phyloP scores from a whole-genome alignment of 2,113 vertebrate genomes.

The Willisornis vidua region DNA sequence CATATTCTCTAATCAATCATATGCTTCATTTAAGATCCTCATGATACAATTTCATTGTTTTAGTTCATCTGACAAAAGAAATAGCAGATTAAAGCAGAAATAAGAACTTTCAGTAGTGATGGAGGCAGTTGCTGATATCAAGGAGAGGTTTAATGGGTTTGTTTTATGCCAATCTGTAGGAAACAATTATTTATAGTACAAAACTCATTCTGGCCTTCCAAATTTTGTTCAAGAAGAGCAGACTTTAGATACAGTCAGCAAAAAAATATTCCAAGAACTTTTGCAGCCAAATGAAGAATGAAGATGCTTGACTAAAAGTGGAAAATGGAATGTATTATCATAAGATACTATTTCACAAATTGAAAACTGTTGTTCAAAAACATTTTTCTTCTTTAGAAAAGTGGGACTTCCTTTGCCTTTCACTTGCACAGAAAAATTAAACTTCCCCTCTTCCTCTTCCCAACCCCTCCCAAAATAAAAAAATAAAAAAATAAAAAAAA shows the following conservation, averaged over 20 bases:
- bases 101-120: not conserved
- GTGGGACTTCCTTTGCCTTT: not conserved
- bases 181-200: not conserved
- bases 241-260: not conserved
- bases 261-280: conserved; percentile 7
- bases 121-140: not conserved
- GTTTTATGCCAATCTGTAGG: not conserved
- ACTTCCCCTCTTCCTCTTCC: not conserved
- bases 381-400: not conserved
- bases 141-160: not conserved
- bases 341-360: not conserved
- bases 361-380: conserved; percentile 1
- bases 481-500: not conserved
- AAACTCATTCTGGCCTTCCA: not conserved
- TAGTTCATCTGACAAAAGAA: not conserved
- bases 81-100: not conserved
- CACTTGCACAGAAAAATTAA: not conserved
- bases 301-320: not conserved
- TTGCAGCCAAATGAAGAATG: not conserved
- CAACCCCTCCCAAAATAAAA: not conserved
- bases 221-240: not conserved
- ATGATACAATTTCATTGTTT: not conserved
- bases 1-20: not conserved
- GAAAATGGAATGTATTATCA: conserved; percentile 1
- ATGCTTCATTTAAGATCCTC: not conserved